phyloP scores from a whole-genome alignment of 1,140 invertebrate genomes.

The Lordiphosa clarofinis region DNA sequence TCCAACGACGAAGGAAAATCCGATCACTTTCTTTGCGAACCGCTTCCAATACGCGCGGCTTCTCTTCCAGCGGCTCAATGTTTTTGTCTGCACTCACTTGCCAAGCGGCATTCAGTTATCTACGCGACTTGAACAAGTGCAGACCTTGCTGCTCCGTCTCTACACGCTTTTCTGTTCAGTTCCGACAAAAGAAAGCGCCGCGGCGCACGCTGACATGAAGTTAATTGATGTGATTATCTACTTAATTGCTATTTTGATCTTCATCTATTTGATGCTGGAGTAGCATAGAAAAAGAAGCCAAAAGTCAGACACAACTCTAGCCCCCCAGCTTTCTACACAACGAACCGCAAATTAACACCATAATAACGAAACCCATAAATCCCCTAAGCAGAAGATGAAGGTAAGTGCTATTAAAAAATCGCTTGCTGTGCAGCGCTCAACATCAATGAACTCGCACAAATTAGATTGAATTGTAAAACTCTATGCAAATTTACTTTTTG shows the following conservation, averaged over 20 bases:
- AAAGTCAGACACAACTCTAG: conserved; percentile 34
- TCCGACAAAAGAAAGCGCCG: conserved; percentile 54
- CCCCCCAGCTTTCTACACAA: conserved; percentile 47
- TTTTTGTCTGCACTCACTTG: conserved; percentile 31
- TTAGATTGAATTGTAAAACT: conserved; percentile 17
- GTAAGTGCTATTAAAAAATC: conserved; percentile 53
- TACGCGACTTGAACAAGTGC: conserved; percentile 63
- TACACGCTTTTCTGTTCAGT: conserved; percentile 19
- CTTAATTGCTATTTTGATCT: conserved; percentile 74
- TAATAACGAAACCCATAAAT: conserved; percentile 11
- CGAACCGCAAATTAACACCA: conserved; percentile 14
- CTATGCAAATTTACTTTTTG: conserved; percentile 37
- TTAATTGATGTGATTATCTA: conserved; percentile 79
- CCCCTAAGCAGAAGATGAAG: conserved; percentile 40
- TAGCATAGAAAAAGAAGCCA: conserved; percentile 34
- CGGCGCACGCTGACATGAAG: conserved; percentile 74
- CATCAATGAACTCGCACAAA: conserved; percentile 3
- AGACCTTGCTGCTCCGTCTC: conserved; percentile 43
- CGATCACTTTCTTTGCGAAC: conserved; percentile 63
- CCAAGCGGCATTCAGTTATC: conserved; percentile 48
- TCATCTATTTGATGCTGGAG: conserved; percentile 72
- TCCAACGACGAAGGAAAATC: conserved; percentile 36
- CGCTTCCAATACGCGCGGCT: conserved; percentile 35
- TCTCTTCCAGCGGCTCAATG: conserved; percentile 50
- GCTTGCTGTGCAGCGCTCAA: conserved; percentile 17